phyloP scores from a whole-genome alignment of 2,113 vertebrate genomes.

The Dicentrarchus labrax region DNA sequence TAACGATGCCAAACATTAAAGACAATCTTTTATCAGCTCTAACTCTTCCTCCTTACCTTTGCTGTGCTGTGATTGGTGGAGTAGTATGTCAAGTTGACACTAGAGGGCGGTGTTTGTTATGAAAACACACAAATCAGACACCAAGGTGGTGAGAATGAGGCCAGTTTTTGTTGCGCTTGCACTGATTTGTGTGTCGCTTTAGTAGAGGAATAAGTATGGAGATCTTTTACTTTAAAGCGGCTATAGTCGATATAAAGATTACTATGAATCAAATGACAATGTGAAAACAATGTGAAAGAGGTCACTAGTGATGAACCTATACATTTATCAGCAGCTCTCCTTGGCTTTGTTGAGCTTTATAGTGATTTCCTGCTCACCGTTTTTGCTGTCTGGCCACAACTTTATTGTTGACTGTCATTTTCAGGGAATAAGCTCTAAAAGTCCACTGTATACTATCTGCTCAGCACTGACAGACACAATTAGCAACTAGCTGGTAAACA shows the following conservation, averaged over 20 bases:
- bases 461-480: background rate
- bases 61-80: constrained; percentile 21
- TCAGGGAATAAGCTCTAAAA: background rate
- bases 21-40: constrained; percentile 86
- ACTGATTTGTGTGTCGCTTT: background rate
- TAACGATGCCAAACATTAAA: constrained; percentile 92
- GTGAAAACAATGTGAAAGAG: background rate
- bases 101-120: constrained; percentile 46
- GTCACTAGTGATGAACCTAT: no score
- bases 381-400: background rate
- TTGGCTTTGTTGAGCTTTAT: background rate
- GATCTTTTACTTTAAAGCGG: background rate
- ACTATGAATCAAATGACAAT: background rate
- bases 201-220: no score
- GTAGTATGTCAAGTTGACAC: constrained; percentile 14
- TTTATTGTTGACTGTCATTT: background rate
- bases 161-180: background rate
- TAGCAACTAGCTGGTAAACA: background rate
- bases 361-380: background rate
- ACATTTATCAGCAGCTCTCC: background rate
- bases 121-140: background rate
- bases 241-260: background rate
- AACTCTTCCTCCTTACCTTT: constrained; percentile 33
- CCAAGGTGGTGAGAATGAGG: constrained; percentile 1
- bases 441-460: background rate